Evolutionary conservation across 2,797 vertebrate genomes (phyloP), one percentile per base, ranked within the genome.

Genomic region (Balearica regulorum): DNA sequence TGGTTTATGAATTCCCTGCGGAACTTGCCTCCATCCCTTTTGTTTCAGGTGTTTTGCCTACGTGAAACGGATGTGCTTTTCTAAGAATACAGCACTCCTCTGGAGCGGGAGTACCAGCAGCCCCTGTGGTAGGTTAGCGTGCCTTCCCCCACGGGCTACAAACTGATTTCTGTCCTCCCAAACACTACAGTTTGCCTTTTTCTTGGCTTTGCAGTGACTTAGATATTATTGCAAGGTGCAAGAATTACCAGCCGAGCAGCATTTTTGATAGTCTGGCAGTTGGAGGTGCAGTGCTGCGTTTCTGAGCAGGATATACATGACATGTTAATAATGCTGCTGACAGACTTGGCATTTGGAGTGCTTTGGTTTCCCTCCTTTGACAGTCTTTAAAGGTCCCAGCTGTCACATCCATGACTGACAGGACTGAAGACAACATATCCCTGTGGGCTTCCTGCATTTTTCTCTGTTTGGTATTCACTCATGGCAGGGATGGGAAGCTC

Each of bases 291-390:
- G 49, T n/a, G 35, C 68, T 85, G 81, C 33, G 24, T 77, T 93
- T 93, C 57, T 66, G 51, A 89, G 71, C 43, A 84, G 81, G 64
- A 49, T 37, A 13, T 44, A 53, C 13, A 2, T 68, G 86, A 87
- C 48, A 22, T 17, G 31, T 85, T 96, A 95, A 96, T 96, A 90
- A 79, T n/a, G 31, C 73, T 80, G 62, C 77, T 92, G 87, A 87
- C 55, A 53, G 83, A 37, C 39, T 53, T 96, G 89, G 66, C 81
- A 87, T 96, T 94, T 93, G 89, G 58, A 79, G n/a, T 60, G 71
- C 89, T 41, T 89, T 77, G 48, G 26, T 89, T 94, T 87, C 61
- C 53, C 37, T 90, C 48, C 39, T 95, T 48, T 89, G 89, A 70
- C 62, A 65, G 71, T 61, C 16, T 72, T 62, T 90, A 92, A 93